Evolutionary conservation across 2,888 invertebrate genomes (phyloP), one percentile per base, ranked within the genome.

Genomic region (Agrotis exclamationis): DNA sequence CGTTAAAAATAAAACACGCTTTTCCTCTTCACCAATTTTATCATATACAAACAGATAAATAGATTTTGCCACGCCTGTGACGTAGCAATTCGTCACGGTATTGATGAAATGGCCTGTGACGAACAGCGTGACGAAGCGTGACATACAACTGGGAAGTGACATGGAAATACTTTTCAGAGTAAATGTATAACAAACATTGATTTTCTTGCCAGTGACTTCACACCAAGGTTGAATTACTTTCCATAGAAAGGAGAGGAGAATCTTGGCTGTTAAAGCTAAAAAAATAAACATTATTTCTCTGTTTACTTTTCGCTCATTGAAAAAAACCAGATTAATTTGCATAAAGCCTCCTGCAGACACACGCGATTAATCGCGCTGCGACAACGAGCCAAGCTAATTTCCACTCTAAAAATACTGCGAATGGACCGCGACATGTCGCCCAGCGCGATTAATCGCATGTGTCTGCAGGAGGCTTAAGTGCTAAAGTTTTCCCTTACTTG

Each of bases 61-160:
- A 48, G 6, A 57, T 62, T 48, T 60, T 14, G 54, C 50, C 51
- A 53, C 74, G 16, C 54, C 47, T 53, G 51, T 77, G 79, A 64
- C 68, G 63, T 56, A 50, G 50, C 68, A 16, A 78, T 74, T 24
- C 47, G 59, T 56, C 68, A 68, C 68, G 51, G n/a, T 68, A 77
- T 74, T 63, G 79, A 78, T 60, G 53, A 63, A 79, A 74, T 64
- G 50, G 56, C 28, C 54, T 63, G 68, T 68, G 63, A 50, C 79
- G 60, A 56, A 62, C 58, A 47, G 63, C 73, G 63, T 78, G 73
- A 67, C 59, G 78, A 47, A 54, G 57, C 78, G 59, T 33, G 59
- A 74, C 51, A 24, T 60, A 53, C 20, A 60, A 60, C n/a, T 64
- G 47, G 63, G 74, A 64, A 78, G 48, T 77, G 63, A 79, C 56